Percentiles rank a stretch among this genome's conserved stretches.
Evolutionary conservation across 2,797 vertebrate species (phyloP).

Genomic region (Erethizon dorsatum): DNA sequence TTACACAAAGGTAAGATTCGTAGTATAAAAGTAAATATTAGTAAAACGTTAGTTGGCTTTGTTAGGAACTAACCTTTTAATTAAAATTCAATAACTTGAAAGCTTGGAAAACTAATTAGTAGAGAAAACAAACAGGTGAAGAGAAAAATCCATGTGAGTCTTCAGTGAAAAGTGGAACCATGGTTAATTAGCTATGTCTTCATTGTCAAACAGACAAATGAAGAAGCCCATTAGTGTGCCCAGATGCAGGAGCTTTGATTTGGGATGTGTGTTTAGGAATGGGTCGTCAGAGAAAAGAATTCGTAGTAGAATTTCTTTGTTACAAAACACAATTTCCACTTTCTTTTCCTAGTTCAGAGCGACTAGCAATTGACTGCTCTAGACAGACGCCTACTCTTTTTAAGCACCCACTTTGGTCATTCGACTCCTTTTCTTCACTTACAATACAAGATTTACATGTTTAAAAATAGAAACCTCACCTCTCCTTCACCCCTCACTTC

Average conservation of each 20-base stretch:
- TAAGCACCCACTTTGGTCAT: background rate
- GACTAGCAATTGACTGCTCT: background rate
- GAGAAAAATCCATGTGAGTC: background rate
- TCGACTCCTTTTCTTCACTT: background rate
- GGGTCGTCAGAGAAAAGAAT: slow-evolving; percentile 53
- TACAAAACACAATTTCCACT: slow-evolving; percentile 26
- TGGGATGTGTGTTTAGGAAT: slow-evolving; percentile 22
- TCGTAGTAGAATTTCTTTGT: background rate
- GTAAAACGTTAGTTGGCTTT: slow-evolving; percentile 4
- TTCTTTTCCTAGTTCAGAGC: slow-evolving; percentile 52
- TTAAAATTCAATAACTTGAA: slow-evolving; percentile 50
- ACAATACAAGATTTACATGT: slow-evolving; percentile 25
- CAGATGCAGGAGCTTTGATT: background rate
- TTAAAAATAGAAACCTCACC: slow-evolving; percentile 69
- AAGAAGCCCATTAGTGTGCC: background rate
- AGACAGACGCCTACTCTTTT: slow-evolving; percentile 10
- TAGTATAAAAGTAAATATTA: slow-evolving; percentile 21
- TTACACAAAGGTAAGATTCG: slow-evolving; percentile 24
- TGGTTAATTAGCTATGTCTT: background rate
- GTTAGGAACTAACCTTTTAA: slow-evolving; percentile 30
- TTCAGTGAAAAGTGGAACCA: background rate
- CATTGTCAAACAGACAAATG: background rate
- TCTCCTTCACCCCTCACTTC: slow-evolving; percentile 71
- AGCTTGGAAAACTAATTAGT: background rate
- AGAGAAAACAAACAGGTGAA: slow-evolving; percentile 17